Base-by-base conservation (phyloP, 2,797 vertebrate genomes). In the Phaenicophaeus curvirostris region DNA sequence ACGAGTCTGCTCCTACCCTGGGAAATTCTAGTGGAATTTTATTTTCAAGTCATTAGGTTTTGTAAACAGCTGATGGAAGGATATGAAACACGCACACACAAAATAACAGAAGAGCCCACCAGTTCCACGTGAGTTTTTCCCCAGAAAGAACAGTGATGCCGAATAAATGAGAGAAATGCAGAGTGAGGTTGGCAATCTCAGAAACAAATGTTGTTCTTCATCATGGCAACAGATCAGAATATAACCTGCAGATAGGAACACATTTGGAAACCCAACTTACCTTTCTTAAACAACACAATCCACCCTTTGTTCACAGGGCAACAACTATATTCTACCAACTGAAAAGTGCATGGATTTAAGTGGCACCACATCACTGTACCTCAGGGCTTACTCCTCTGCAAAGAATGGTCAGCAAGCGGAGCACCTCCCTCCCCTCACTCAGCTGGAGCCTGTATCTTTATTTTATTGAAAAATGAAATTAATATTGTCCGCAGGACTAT, bases 61-160 rank as follows among this genome's bases (percentile, higher is more conserved):
- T 37, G 23, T 33, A 28, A 94, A 57, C 3, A 50, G 51, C 20
- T 61, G 11, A 67, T 27, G n/a, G 14, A 65, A 68, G 19, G 17
- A 27, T 35, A 61, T 17, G 19, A n/a, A 67, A 46, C 1, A 3
- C 17, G 16, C 23, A 8, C 20, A 20, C 12, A 27, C 8, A 2
- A 33, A 65, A 13, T 19, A 93, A 27, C 15, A 57, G 8, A 57
- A 77, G 28, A 80, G 9, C 23, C 15, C 33, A 46, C 4, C 28
- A 66, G 27, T 21, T 61, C 19, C 5, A 0, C 1, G 1, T 8
- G 27, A 63, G 41, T 31, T 78, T 51, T 44, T 31, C 15, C 23
- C 37, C 57, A 42, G 0, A 0, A 85, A 81, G 31, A 78, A 53
- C 8, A 86, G 23, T 57, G 71, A 35, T 8, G 5, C 0, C 1